These are phyloP conservation scores for Coregonus suidteri DNA, from an alignment of 2,797 vertebrate species.

Conservation along the genomic window DNA sequence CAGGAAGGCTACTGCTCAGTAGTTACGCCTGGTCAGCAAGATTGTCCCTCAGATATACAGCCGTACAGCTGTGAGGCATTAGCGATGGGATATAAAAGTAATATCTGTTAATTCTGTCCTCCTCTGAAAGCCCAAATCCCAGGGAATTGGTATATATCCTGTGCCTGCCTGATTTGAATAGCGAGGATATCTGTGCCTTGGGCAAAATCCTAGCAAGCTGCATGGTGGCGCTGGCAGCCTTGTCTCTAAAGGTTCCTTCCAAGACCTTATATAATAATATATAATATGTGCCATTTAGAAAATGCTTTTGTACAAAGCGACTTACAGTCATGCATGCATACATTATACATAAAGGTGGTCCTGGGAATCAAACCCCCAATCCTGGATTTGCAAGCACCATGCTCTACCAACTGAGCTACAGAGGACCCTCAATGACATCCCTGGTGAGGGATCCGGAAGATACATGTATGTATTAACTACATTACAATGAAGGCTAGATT, in stretches of 20 bases:
- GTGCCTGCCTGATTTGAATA: conserved; percentile 32
- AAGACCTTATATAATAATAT: not conserved
- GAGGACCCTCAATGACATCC: too few species aligned
- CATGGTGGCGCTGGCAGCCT: conserved; percentile 3
- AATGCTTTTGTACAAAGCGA: too few species aligned
- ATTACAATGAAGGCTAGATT: too few species aligned
- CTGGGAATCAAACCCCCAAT: too few species aligned
- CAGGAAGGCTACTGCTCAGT: conserved; percentile 30
- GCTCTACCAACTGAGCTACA: too few species aligned
- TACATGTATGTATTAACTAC: too few species aligned
- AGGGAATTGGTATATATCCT: conserved; percentile 46
- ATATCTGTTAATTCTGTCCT: conserved; percentile 52
- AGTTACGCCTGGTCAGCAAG: conserved; percentile 18
- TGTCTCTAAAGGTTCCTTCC: not conserved
- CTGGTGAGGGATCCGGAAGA: too few species aligned
- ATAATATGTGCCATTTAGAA: too few species aligned
- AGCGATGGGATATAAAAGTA: conserved; percentile 49
- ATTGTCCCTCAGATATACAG: conserved; percentile 33
- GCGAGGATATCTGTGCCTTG: conserved; percentile 27
- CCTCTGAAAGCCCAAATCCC: conserved; percentile 46
- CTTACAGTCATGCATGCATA: too few species aligned
- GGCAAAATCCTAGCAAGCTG: not conserved
- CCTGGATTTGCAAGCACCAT: too few species aligned
- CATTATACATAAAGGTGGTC: too few species aligned
- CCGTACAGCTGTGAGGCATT: conserved; percentile 43